Percentiles rank a stretch among this genome's conserved stretches.
These are phyloP conservation scores for Cyclura pinguis DNA, from an alignment of 2,797 vertebrate genomes.

Conservation along the genomic window DNA sequence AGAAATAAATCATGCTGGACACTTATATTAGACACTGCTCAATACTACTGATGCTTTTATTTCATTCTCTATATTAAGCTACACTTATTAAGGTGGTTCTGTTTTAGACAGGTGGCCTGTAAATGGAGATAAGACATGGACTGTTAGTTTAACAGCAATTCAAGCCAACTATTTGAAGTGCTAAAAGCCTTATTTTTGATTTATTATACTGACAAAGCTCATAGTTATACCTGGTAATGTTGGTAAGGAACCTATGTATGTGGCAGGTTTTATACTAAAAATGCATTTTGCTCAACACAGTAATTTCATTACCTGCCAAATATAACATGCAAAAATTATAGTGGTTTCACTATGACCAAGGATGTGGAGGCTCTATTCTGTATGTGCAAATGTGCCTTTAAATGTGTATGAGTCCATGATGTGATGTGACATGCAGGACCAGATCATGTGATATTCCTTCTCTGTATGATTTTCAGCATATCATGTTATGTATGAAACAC, in stretches of 20 bases:
- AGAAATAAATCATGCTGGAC: conserved; percentile 35
- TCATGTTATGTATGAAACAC: neutral
- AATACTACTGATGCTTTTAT: conserved; percentile 49
- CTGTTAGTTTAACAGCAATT: conserved; percentile 49
- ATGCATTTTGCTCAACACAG: conserved; percentile 5
- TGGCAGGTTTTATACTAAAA: conserved; percentile 40
- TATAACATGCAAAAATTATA: neutral
- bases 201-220: neutral
- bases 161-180: conserved; percentile 17
- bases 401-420: neutral
- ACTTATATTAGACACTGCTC: conserved; percentile 48
- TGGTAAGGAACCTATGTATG: neutral
- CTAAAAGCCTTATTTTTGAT: conserved; percentile 53
- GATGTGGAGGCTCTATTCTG: neutral
- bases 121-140: conserved; percentile 39
- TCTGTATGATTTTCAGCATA: neutral
- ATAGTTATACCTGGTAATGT: neutral
- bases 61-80: conserved; percentile 48
- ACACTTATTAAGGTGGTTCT: conserved; percentile 46
- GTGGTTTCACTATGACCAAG: neutral
- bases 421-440: neutral
- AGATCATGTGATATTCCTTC: neutral
- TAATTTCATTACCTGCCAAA: neutral
- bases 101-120: conserved; percentile 46
- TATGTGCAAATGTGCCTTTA: neutral